phyloP scores from a whole-genome alignment of 2,888 invertebrate genomes.

The Lepidochitona cinerea region DNA sequence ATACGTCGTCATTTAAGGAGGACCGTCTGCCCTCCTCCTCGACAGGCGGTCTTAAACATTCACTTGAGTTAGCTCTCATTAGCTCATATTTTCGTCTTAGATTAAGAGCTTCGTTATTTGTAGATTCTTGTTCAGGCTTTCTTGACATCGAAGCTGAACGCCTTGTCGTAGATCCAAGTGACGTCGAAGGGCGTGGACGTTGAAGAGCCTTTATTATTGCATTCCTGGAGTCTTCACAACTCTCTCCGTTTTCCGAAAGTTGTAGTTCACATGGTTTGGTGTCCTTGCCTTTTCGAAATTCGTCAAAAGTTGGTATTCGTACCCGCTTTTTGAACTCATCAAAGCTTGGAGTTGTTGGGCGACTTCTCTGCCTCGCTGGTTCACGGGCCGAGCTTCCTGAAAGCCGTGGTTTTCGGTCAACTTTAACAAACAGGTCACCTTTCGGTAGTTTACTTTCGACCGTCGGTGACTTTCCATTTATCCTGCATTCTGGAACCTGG shows the following conservation, averaged over 20 bases:
- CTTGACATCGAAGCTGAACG: background rate
- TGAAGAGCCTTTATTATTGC: too few species aligned
- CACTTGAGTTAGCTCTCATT: background rate
- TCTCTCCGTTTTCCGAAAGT: too few species aligned
- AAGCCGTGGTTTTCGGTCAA: too few species aligned
- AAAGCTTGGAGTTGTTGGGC: background rate
- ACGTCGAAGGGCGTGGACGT: background rate
- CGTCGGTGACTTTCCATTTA: too few species aligned
- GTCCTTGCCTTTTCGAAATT: background rate
- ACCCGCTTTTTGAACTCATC: background rate
- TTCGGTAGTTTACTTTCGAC: too few species aligned
- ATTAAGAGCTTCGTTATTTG: background rate
- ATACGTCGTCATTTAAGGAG: background rate
- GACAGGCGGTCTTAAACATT: background rate
- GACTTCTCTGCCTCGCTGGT: background rate
- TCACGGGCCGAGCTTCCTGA: too few species aligned
- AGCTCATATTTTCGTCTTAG: too few species aligned
- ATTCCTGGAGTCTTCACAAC: too few species aligned
- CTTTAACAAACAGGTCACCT: too few species aligned
- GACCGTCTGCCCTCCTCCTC: background rate
- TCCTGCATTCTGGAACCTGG: too few species aligned
- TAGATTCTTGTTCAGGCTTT: background rate
- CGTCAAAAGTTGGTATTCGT: background rate
- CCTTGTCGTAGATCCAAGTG: background rate
- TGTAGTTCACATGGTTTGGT: too few species aligned